Conservation (phyloP, 2,797 vertebrate genomes). For the Clarias platycephalus region DNA sequence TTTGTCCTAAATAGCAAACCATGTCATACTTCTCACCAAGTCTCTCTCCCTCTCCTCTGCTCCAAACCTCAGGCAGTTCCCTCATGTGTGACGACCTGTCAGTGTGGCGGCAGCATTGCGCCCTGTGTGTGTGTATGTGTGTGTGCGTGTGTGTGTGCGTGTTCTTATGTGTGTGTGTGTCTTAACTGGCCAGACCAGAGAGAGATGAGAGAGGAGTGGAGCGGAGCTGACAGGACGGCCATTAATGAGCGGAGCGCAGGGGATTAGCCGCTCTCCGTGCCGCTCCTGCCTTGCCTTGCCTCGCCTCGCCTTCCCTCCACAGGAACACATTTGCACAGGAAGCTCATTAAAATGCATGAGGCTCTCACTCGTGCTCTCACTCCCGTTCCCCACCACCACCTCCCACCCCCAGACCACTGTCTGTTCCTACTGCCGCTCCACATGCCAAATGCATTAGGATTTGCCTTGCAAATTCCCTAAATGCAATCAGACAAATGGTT, state of each 20-base stretch:
- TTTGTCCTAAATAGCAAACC: slow-evolving; percentile 37
- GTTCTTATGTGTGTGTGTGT: slow-evolving; percentile 57
- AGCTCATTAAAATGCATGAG: slow-evolving; percentile 87
- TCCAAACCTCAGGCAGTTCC: slow-evolving; percentile 67
- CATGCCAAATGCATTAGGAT: slow-evolving; percentile 66
- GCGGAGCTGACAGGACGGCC: slow-evolving; percentile 73
- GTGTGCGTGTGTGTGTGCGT: slow-evolving; percentile 27
- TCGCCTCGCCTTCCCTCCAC: slow-evolving; percentile 73
- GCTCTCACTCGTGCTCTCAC: slow-evolving; percentile 69
- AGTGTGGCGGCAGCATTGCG: slow-evolving; percentile 73
- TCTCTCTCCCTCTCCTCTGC: slow-evolving; percentile 33
- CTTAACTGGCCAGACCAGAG: slow-evolving; percentile 54
- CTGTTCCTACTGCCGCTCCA: slow-evolving; percentile 55
- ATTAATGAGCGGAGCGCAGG: slow-evolving; percentile 80
- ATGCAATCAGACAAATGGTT: slow-evolving; percentile 73
- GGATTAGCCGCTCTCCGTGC: slow-evolving; percentile 76
- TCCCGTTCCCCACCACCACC: slow-evolving; percentile 54
- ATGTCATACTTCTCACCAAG: slow-evolving; percentile 40
- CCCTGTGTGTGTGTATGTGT: slow-evolving; percentile 50
- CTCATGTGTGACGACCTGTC: slow-evolving; percentile 82
- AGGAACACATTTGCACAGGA: slow-evolving; percentile 83
- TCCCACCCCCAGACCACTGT: slow-evolving; percentile 56
- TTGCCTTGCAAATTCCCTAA: slow-evolving; percentile 85
- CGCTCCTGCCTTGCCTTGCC: slow-evolving; percentile 74
- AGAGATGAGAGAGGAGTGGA: slow-evolving; percentile 53